Evolutionary conservation across 2,797 vertebrate species (phyloP).

Genomic region (Vireo griseus): DNA sequence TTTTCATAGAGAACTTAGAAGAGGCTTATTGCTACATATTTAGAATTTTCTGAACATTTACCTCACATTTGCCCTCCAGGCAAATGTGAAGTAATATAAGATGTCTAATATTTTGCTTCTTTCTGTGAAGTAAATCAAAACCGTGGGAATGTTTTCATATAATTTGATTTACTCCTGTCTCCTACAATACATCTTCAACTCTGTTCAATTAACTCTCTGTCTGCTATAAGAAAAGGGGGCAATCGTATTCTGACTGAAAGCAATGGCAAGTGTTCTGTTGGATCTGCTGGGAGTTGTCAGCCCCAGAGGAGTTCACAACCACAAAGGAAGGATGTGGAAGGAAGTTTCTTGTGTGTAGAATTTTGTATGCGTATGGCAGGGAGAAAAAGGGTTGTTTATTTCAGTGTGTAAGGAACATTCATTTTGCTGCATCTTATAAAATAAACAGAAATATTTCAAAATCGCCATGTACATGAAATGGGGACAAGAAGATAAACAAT

Average conservation of each 20-base stretch:
- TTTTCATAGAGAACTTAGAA: conserved; percentile 24
- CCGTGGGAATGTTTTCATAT: conserved; percentile 74
- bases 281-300: background rate
- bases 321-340: conserved; percentile 41
- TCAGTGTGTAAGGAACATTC: background rate
- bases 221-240: conserved; percentile 20
- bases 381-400: background rate
- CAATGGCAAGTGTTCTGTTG: background rate
- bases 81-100: conserved; percentile 71
- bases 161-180: conserved; percentile 73
- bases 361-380: background rate
- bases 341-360: background rate
- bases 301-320: background rate
- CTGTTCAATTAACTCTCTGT: conserved; percentile 66
- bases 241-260: background rate
- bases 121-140: conserved; percentile 76
- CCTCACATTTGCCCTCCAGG: conserved; percentile 62
- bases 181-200: conserved; percentile 57
- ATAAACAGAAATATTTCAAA: conserved; percentile 23
- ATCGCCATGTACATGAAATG: background rate
- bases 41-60: conserved; percentile 67
- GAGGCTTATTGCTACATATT: conserved; percentile 62
- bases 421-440: conserved; percentile 5
- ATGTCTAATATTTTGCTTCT: conserved; percentile 72
- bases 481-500: background rate